Conservation (phyloP, 2,113 vertebrate genomes). For the Lathamus discolor region DNA sequence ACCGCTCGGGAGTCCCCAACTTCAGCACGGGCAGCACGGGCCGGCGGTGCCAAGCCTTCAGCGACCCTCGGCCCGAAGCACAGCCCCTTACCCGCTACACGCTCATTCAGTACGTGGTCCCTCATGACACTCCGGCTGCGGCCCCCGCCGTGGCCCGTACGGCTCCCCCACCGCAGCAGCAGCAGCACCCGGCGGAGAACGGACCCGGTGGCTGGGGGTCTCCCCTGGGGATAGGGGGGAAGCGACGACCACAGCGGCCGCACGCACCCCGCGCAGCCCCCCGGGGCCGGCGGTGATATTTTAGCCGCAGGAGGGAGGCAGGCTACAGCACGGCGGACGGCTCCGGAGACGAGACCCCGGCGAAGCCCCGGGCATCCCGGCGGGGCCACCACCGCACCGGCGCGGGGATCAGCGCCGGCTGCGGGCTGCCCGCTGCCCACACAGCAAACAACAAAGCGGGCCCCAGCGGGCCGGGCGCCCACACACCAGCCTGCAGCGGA, state of each 20-base stretch:
- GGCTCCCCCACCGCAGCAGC: background rate
- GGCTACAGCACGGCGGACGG: background rate
- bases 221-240: background rate
- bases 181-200: background rate
- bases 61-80: fast-evolving
- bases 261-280: background rate
- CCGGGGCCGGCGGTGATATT: background rate
- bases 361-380: background rate
- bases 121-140: background rate
- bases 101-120: fast-evolving
- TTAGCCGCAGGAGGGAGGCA: background rate
- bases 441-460: conserved; percentile 61
- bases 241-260: background rate
- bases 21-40: background rate
- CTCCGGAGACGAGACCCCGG: background rate
- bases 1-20: background rate
- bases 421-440: background rate
- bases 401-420: background rate
- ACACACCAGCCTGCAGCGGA: background rate
- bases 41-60: background rate
- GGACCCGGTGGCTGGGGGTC: background rate
- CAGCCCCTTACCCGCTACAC: background rate
- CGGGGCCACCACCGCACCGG: background rate
- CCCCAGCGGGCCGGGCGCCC: background rate
- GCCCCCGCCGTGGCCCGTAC: background rate